Conservation (phyloP, 2,888 invertebrate genomes). For the Nymphalis c-album region DNA sequence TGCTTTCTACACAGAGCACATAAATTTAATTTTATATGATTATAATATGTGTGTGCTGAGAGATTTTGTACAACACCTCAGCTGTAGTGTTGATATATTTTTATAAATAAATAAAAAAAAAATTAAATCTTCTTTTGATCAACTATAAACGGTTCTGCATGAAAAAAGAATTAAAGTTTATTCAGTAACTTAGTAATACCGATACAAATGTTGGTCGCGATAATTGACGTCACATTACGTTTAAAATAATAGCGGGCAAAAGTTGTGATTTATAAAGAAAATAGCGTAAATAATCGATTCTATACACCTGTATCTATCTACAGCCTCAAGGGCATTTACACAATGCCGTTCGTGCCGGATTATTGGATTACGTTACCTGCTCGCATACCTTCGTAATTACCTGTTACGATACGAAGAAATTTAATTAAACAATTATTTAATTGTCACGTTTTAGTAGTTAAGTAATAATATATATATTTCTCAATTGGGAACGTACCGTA, state of each 20-base stretch:
- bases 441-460: conserved; percentile 3
- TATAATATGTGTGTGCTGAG: too few relatives aligned
- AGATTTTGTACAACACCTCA: too few relatives aligned
- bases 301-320: conserved; percentile 24
- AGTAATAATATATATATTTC: background rate
- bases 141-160: too few relatives aligned
- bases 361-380: conserved; percentile 27
- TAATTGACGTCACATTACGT: background rate
- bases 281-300: conserved; percentile 28
- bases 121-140: too few relatives aligned
- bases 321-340: conserved; percentile 31
- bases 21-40: too few relatives aligned
- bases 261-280: conserved; percentile 21
- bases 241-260: background rate
- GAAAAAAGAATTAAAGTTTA: too few relatives aligned
- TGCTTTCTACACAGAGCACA: too few relatives aligned
- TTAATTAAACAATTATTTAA: conserved; percentile 20
- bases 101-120: too few relatives aligned
- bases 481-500: background rate
- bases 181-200: background rate
- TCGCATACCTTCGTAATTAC: conserved; percentile 24
- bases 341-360: conserved; percentile 28
- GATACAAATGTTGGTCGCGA: background rate
- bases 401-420: conserved; percentile 1
- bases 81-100: too few relatives aligned